These are phyloP conservation scores for Panzeria rudis DNA, from an alignment of 2,888 invertebrate genomes.

Conservation along the genomic window DNA sequence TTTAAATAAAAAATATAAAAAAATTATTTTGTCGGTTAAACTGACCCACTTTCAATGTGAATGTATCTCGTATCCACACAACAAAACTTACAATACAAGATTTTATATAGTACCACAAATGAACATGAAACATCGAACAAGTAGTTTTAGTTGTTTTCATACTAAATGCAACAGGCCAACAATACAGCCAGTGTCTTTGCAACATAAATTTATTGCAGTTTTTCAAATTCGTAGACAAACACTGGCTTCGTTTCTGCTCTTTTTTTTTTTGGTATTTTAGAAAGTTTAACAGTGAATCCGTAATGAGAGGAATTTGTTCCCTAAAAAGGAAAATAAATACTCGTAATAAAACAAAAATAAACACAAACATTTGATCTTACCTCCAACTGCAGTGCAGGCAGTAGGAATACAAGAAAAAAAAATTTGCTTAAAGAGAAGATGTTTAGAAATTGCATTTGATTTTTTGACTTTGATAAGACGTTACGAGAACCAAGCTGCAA, in stretches of 20 bases:
- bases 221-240: slow-evolving; percentile 52
- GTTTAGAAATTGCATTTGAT: slow-evolving; percentile 61
- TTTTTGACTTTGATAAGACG: slow-evolving; percentile 64
- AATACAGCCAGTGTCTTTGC: slow-evolving; percentile 26
- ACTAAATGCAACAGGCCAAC: slow-evolving; percentile 19
- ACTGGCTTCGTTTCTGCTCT: slow-evolving; percentile 6
- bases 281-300: slow-evolving; percentile 69
- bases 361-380: slow-evolving; percentile 62
- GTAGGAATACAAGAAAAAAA: slow-evolving; percentile 25
- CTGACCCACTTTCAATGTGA: slow-evolving; percentile 72
- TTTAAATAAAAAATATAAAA: slow-evolving; percentile 9
- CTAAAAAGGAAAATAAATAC: slow-evolving; percentile 68
- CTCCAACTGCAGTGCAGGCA: slow-evolving; percentile 30
- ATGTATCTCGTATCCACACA: slow-evolving; percentile 50
- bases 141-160: slow-evolving; percentile 45
- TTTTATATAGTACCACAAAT: slow-evolving; percentile 13
- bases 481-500: slow-evolving; percentile 11
- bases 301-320: slow-evolving; percentile 60
- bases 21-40: slow-evolving; percentile 69
- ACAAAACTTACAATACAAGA: slow-evolving; percentile 23
- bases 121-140: slow-evolving; percentile 56
- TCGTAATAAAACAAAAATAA: slow-evolving; percentile 43
- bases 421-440: slow-evolving; percentile 52
- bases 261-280: slow-evolving; percentile 61
- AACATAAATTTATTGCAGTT: slow-evolving; percentile 41